Percentiles rank a stretch among this genome's conserved stretches.
Conservation (phyloP, 1,140 invertebrate species). For the Olivierus martensii region DNA sequence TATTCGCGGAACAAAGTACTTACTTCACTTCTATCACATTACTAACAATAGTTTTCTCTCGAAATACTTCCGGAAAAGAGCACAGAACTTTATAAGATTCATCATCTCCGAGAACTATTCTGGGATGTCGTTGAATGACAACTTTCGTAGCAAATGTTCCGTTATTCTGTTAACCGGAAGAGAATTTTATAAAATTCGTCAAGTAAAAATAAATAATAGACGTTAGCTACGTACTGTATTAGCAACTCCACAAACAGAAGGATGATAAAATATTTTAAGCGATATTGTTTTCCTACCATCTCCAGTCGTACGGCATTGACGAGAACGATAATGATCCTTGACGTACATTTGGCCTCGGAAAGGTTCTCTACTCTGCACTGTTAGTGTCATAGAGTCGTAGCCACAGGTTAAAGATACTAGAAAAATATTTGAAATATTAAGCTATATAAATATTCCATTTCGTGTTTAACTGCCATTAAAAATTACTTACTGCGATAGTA, state of each 20-base stretch:
- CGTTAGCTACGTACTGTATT: neutral
- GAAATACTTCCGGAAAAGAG: slow-evolving; percentile 11
- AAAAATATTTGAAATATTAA: no score
- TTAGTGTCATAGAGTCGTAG: slow-evolving; percentile 30
- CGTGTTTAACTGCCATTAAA: neutral
- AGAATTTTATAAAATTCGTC: no score
- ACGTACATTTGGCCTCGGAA: slow-evolving; percentile 37
- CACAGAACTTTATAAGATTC: slow-evolving; percentile 23
- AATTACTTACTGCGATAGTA: no score
- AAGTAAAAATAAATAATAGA: no score
- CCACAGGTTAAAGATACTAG: slow-evolving; percentile 35
- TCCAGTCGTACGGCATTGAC: slow-evolving; percentile 31
- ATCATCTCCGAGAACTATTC: slow-evolving; percentile 1
- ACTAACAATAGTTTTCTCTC: no score
- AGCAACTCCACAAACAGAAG: neutral
- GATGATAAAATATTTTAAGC: slow-evolving; percentile 28
- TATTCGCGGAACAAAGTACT: no score
- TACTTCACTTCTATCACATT: no score
- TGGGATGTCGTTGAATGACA: neutral
- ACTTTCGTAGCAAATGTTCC: neutral
- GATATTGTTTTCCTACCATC: slow-evolving; percentile 28
- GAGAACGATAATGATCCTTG: slow-evolving; percentile 24
- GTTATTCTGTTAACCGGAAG: neutral
- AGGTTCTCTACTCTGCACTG: slow-evolving; percentile 30
- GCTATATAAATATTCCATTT: neutral